Evolutionary conservation across 2,113 vertebrate genomes (phyloP), one percentile per base, ranked within the genome.

Genomic region (Synodontis membranacea): DNA sequence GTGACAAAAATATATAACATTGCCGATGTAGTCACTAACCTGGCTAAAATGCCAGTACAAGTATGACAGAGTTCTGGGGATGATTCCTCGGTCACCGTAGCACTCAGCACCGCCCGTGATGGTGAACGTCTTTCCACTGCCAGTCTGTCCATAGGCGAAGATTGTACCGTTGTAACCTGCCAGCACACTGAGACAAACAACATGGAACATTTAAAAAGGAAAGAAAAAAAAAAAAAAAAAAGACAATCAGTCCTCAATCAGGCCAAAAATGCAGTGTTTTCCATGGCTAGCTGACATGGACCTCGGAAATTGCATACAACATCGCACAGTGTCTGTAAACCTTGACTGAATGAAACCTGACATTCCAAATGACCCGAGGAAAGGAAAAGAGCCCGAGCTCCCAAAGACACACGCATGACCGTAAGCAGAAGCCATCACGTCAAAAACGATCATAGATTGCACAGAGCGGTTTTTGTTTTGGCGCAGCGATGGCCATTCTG

Each of bases 91-190:
- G 89, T 99, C 98, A 0, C 88, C 93, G 90, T 97, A 99, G 64
- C 91, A 94, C 88, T 98, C 96, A 0, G 97, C 96, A 31, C 98
- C 98, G 34, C 98, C 98, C 0, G 97, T 99, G 91, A 99, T 97
- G 75, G 97, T 98, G 88, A 99, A 99, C 0, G 98, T 99, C 93
- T 99, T 99, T 2, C 98, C 98, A 9, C 97, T 99, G 84, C 97
- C 97, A 0, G 98, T 99, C 92, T 99, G 98, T 12, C 98, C 98
- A 34, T 99, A 99, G 1, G 98, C 98, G 91, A 99, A 99, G 89
- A 99, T 94, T 81, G 98, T 99, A 37, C 97, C 97, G 82, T 99
- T 99, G 89, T 96, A 99, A 62, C 98, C 98, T 52, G 95, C 92
- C 92, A 99, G 90, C 82, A 95, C 96, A 90, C 98, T 99, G 86